Evolutionary conservation across 2,888 invertebrate species (phyloP).

Genomic region (Lamellibrachia satsuma): DNA sequence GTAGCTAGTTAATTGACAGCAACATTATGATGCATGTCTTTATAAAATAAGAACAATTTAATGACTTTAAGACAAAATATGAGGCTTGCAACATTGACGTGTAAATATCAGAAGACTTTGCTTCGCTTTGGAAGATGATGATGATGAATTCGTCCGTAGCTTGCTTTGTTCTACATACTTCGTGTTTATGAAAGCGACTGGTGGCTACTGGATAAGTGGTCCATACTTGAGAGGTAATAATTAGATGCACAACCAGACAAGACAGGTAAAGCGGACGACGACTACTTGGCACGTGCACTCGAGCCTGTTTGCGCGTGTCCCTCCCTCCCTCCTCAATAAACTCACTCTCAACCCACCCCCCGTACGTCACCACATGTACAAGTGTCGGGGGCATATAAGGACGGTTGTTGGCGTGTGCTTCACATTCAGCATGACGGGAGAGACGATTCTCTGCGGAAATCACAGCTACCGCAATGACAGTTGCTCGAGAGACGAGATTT

Average conservation of each 20-base stretch:
- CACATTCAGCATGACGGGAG: conserved; percentile 3
- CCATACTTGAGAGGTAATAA: neutral
- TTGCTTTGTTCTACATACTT: neutral
- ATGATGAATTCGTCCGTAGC: neutral
- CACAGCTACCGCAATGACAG: neutral
- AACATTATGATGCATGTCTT: neutral
- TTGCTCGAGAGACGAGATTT: neutral
- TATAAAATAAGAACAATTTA: neutral
- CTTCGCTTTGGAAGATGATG: neutral
- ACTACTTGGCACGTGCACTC: neutral
- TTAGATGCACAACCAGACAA: neutral
- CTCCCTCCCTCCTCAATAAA: too few relatives aligned
- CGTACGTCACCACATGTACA: neutral
- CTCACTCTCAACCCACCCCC: neutral
- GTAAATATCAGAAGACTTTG: neutral
- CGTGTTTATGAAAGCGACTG: neutral
- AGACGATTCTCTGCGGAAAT: neutral
- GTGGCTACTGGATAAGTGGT: neutral
- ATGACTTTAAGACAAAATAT: neutral
- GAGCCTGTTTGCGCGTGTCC: neutral
- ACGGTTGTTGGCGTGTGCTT: neutral
- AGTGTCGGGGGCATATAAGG: neutral
- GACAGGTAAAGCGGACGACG: neutral
- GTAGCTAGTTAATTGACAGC: neutral
- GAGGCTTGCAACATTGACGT: neutral